Evolutionary conservation across 2,113 vertebrate genomes (phyloP), one percentile per base, ranked within the genome.

Genomic region (Xerus inauris): DNA sequence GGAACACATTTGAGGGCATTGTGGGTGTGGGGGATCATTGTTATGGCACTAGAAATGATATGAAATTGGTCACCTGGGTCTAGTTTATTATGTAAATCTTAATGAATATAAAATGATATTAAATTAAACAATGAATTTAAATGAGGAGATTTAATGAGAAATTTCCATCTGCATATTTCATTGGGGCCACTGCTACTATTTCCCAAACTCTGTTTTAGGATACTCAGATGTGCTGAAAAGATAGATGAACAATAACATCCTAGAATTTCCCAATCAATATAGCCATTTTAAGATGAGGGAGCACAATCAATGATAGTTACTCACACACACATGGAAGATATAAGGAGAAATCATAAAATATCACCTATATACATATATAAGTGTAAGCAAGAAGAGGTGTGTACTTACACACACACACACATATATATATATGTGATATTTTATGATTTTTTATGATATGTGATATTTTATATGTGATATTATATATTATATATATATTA

Each of bases 21-120:
- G 45, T 89, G 64, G 40, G 54, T 76, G 38, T 38, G n/a, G 57
- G 49, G 45, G n/a, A 35, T 95, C 81, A 96, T 67, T 92, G 40
- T 92, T 92, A 64, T 79, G 32, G 32, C 24, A 96, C 32, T 88
- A 88, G 81, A 96, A 75, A 77, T 97, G 49, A 62, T 87, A 93
- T 62, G 59, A 97, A 91, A 69, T 81, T 95, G 20, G 79, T 93
- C 28, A 0, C 64, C 40, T 76, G 82, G 62, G 79, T 94, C 42
- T 98, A 94, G 64, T 95, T 93, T 86, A 86, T 91, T 96, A 89
- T 91, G 62, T 89, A 96, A 86, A 94, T 96, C 72, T 86, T 96
- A 97, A 86, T 95, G 64, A 57, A 87, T 94, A 84, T 75, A 91
- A 96, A 96, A 94, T 72, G 14, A 95, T 89, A 95, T 91, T 95